Base-by-base conservation (phyloP, 2,888 invertebrate genomes). In the Cremastobaeus sp. region DNA sequence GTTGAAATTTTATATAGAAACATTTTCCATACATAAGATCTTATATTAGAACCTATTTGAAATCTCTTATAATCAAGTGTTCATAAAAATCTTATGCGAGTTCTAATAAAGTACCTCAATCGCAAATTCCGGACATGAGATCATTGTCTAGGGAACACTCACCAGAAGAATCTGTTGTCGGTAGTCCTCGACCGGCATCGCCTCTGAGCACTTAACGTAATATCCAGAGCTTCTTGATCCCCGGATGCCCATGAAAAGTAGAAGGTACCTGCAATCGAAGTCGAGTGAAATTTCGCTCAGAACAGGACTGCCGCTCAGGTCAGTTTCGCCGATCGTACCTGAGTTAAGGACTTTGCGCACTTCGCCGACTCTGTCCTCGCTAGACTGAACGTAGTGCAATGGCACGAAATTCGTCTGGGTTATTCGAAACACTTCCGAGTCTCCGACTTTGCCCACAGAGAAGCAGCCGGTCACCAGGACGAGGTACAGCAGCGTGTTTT, bases 101-200 rank as follows among this genome's bases (percentile, higher is more conserved):
- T n/a, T n/a, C n/a, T n/a, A n/a, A n/a, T n/a, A n/a, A n/a, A n/a
- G n/a, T n/a, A n/a, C n/a, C n/a, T n/a, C n/a, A n/a, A n/a, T n/a
- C n/a, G n/a, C n/a, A n/a, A n/a, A n/a, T n/a, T n/a, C n/a, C n/a
- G n/a, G n/a, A n/a, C n/a, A n/a, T n/a, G n/a, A n/a, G n/a, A n/a
- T n/a, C n/a, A n/a, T n/a, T n/a, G n/a, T n/a, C n/a, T 25, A 25
- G 8, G 8, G 4, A 25, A 25, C 48, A 79, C 88, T 80, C 84
- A 93, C 98, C 99, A 99, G 87, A 99, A 99, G 88, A 99, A 99
- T 85, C 98, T 91, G 84, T 97, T 96, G 88, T 99, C 99, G 41
- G 97, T 94, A 78, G 91, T 91, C 11, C 90, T 91, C 6, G 94
- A 94, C 85, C 93, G 94, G 77, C 93, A 92, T 82, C 95, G 92